Conservation (phyloP, 1,140 invertebrate genomes). For the Oppia nitens region DNA sequence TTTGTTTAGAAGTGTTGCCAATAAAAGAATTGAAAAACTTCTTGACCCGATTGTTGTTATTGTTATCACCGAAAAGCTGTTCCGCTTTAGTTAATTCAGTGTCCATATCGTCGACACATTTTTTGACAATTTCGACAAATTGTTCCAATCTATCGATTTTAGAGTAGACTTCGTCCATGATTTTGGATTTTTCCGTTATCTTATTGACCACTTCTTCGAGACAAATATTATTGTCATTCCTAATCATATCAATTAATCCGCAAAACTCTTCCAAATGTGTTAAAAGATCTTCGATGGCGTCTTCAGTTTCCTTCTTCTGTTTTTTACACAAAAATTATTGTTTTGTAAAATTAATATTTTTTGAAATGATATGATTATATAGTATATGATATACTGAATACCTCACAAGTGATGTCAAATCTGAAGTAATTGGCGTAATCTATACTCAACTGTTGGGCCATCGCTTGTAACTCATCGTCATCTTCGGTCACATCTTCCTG, state of each 20-base stretch:
- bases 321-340: background rate
- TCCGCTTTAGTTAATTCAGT: conserved; percentile 12
- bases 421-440: conserved; percentile 16
- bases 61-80: background rate
- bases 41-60: conserved; percentile 4
- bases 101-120: conserved; percentile 6
- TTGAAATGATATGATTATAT: background rate
- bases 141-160: conserved; percentile 12
- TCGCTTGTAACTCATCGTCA: conserved; percentile 26
- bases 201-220: background rate
- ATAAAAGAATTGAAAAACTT: conserved; percentile 11
- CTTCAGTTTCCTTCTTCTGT: conserved; percentile 9
- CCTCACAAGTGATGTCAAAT: conserved; percentile 3
- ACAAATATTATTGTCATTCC: conserved; percentile 3
- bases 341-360: background rate
- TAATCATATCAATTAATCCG: conserved; percentile 10
- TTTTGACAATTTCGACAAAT: conserved; percentile 8
- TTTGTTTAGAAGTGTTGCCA: background rate
- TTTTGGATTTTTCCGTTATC: background rate
- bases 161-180: background rate
- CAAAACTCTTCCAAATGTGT: conserved; percentile 18
- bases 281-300: conserved; percentile 14
- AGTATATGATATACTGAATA: background rate
- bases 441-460: conserved; percentile 6
- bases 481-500: conserved; percentile 30